A percentile compares a stretch with the other conserved stretches of the same genome.
Conservation (phyloP, 2,888 invertebrate species). For the Boloria selene region DNA sequence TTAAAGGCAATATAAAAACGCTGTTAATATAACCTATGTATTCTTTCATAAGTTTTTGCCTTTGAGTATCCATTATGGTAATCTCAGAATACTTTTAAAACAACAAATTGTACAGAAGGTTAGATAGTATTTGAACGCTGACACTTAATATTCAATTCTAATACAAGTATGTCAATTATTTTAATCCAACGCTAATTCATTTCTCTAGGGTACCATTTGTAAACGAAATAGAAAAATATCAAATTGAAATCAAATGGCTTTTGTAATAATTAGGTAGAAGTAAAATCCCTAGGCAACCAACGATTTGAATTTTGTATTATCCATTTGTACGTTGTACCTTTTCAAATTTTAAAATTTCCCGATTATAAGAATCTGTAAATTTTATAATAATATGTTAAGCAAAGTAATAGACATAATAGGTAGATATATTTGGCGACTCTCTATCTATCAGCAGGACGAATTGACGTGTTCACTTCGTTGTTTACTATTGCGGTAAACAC, state of each 20-base stretch:
- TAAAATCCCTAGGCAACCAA: too few species aligned
- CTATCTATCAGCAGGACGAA: too few species aligned
- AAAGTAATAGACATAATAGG: too few species aligned
- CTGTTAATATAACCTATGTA: constrained; percentile 17
- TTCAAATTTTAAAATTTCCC: too few species aligned
- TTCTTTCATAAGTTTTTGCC: constrained; percentile 37
- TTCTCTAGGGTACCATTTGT: neutral
- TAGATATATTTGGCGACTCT: too few species aligned
- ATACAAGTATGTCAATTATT: neutral
- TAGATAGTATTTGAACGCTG: neutral
- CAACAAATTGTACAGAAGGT: too few species aligned
- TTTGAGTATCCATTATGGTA: constrained; percentile 7
- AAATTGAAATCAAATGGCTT: neutral
- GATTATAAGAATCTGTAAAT: too few species aligned
- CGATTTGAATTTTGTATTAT: too few species aligned
- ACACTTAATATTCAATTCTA: neutral
- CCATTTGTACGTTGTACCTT: too few species aligned
- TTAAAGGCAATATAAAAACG: constrained; percentile 14
- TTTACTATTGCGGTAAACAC: too few species aligned
- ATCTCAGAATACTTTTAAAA: neutral
- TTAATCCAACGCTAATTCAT: neutral
- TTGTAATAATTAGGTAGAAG: neutral
- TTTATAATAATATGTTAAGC: too few species aligned
- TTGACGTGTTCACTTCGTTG: too few species aligned
- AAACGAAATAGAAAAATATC: neutral